Evolutionary conservation across 64 coral and sea anemone species (phyloP), one percentile per base, ranked within the genome.

Genomic region (Anthopleura sola): DNA sequence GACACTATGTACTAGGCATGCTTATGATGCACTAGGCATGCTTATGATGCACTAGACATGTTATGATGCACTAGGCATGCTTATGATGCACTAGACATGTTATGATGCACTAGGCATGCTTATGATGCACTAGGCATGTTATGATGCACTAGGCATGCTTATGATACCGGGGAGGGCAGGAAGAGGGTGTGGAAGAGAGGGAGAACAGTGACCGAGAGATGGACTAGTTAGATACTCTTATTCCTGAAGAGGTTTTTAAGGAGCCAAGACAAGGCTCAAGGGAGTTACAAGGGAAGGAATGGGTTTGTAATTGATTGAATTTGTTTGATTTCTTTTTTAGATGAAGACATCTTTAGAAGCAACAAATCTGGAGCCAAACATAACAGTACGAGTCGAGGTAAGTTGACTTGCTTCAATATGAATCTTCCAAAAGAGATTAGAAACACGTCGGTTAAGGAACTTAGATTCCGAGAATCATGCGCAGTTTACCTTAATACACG

Each of bases 311-410:
- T 39, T 19, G 24, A 7, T 37, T 15, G 24, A 19, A 16, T 79
- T 20, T 18, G 1, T 23, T 44, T 79, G 14, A 10, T 38, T 23
- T 47, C 40, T 44, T 48, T 37, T 40, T 44, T 18, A 79, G 76
- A 79, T 6, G 39, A n/a, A 38, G 1, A 79, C 76, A 48, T 79
- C 17, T 20, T 79, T 79, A 16, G 24, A 48, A 33, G 17, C 20
- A 18, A 8, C 6, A 15, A 23, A 47, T 79, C 36, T 79, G 2
- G 16, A 44, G 66, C 76, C 76, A 48, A 79, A 46, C 44, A 79
- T 79, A 79, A 79, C 76, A 47, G 36, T 79, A 21, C 36, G 37
- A 47, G 37, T 79, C 39, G 76, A 44, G 76, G 76, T 79, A 44
- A 79, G 76, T 44, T 71, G 29, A 71, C n/a, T 71, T 7, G 14